Evolutionary conservation across 2,888 invertebrate genomes (phyloP), one percentile per base, ranked within the genome.

Genomic region (Leucophora obtusa): DNA sequence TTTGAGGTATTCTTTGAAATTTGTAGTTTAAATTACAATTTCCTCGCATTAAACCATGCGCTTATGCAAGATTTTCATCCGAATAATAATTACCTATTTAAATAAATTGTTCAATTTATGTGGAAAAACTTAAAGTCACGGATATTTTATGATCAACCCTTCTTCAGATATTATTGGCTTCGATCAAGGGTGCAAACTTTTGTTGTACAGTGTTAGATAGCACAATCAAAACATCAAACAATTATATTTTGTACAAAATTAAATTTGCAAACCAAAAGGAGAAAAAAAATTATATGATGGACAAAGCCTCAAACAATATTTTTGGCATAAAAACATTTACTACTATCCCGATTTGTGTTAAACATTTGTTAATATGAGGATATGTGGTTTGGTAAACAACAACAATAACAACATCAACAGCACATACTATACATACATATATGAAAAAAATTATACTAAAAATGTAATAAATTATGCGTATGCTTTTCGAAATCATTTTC

Each of bases 391-490:
- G 24, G 24, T 47, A 8, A 18, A 47, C 43, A 47, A 11, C 43
- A 33, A 17, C 15, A 10, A 47, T 43, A 21, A 38, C 6, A 21
- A 38, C 4, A n/a, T 4, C 8, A 43, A 38, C 8, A 17, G 11
- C 3, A 60, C 18, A 43, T 14, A 11, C 11, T 17, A 66, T 0
- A 10, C 2, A 8, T 7, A 11, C 28, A 9, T 24, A 24, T 24
- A 56, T 35, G 21, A 53, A 17, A 18, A n/a, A 53, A 71, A 50
- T 38, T 60, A n/a, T 6, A 33, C 72, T 28, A 63, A 38, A 63
- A 60, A 50, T 51, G 56, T 51, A 47, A 76, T 58, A 58, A 70
- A 70, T 70, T 76, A 58, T 70, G 69, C 76, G 76, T 50, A 50
- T 58, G 70, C 63, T 58, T 47, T 47, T 1, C 6, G n/a, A 47